These are phyloP conservation scores for Polydesmus complanatus DNA, from an alignment of 2,888 invertebrate genomes.

Conservation along the genomic window DNA sequence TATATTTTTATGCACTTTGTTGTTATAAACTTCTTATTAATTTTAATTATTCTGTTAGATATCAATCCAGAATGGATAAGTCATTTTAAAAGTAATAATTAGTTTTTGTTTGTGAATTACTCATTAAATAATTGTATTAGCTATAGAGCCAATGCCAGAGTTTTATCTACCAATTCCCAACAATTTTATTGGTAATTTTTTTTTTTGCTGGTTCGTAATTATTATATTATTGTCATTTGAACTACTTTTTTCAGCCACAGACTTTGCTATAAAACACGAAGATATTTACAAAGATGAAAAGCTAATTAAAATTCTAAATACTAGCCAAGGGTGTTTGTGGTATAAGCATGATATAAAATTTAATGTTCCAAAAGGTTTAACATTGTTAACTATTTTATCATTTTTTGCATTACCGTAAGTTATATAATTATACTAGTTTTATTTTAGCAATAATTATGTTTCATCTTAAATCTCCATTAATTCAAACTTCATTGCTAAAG, in stretches of 20 bases:
- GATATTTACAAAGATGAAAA: no score
- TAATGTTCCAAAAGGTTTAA: constrained; percentile 60
- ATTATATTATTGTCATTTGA: not conserved
- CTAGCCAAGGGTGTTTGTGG: constrained; percentile 55
- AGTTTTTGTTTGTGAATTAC: not conserved
- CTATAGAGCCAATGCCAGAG: constrained; percentile 32
- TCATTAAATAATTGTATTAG: no score
- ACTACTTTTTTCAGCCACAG: constrained; percentile 21
- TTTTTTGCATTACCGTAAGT: no score
- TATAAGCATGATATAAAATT: constrained; percentile 72
- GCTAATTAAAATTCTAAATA: constrained; percentile 45
- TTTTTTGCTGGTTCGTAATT: not conserved
- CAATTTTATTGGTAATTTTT: constrained; percentile 42
- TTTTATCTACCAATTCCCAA: constrained; percentile 58
- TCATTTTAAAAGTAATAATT: not conserved
- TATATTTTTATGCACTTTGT: not conserved
- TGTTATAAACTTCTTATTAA: not conserved
- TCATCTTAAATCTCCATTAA: no score
- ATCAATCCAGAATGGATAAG: not conserved
- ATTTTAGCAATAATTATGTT: no score
- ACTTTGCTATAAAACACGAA: constrained; percentile 22
- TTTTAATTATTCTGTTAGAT: not conserved
- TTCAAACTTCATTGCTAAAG: no score
- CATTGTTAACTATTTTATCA: no score
- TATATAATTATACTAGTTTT: no score